These are phyloP conservation scores for Saguinus midas DNA, from an alignment of 2,113 vertebrate genomes.

Conservation along the genomic window DNA sequence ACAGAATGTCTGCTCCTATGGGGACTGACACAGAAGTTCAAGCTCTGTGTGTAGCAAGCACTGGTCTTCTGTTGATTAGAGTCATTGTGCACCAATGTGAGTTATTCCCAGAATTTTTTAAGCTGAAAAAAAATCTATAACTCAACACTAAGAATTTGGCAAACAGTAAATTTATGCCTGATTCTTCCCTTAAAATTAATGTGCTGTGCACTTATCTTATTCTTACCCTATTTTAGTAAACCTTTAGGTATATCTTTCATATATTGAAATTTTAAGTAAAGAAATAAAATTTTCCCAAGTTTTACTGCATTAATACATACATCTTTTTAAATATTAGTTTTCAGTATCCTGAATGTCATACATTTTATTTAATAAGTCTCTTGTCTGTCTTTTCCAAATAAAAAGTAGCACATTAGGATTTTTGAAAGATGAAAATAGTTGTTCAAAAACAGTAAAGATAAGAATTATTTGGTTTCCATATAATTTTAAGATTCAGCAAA, in stretches of 20 bases:
- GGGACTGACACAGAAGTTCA: slow-evolving; percentile 18
- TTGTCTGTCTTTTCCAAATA: neutral
- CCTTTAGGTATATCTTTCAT: slow-evolving; percentile 11
- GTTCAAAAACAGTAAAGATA: neutral
- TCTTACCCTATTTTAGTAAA: neutral
- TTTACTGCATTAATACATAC: neutral
- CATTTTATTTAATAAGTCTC: neutral
- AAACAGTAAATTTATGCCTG: neutral
- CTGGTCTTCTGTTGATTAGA: slow-evolving; percentile 59
- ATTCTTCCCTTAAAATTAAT: slow-evolving; percentile 6
- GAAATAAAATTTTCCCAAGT: slow-evolving; percentile 5
- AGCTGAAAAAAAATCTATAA: slow-evolving; percentile 64
- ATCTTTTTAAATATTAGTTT: neutral
- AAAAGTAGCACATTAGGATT: neutral
- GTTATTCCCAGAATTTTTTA: neutral
- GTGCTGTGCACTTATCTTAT: neutral
- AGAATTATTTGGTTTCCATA: neutral
- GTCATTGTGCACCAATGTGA: neutral
- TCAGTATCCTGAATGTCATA: neutral
- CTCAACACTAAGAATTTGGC: neutral
- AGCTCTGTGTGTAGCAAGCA: neutral
- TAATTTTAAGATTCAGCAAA: slow-evolving; percentile 8
- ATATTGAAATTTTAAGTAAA: slow-evolving; percentile 6
- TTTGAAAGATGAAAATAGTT: neutral
- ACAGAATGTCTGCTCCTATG: neutral